phyloP scores from a whole-genome alignment of 2,797 vertebrate species.

The Xenentodon cancila region DNA sequence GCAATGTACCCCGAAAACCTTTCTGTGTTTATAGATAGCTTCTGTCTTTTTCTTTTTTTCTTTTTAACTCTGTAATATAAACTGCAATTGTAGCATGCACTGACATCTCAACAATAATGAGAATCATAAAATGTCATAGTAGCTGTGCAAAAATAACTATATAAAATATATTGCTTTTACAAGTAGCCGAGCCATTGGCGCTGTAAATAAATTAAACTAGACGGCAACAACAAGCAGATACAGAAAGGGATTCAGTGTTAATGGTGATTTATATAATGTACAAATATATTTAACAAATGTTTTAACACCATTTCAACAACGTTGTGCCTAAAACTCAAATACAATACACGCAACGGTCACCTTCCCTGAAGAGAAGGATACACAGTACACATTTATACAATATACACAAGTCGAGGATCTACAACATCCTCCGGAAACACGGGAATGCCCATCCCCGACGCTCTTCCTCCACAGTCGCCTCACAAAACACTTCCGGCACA shows the following conservation, averaged over 20 bases:
- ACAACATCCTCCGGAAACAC: conserved; percentile 74
- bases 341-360: conserved; percentile 75
- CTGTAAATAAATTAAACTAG: conserved; percentile 96
- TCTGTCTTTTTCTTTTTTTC: conserved; percentile 46
- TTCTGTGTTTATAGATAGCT: conserved; percentile 61
- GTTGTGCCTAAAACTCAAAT: conserved; percentile 79
- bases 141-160: conserved; percentile 99
- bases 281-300: conserved; percentile 82
- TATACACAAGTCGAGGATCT: conserved; percentile 77
- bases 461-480: conserved; percentile 35
- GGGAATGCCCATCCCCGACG: conserved; percentile 72
- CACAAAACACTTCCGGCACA: conserved; percentile 15
- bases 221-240: conserved; percentile 87
- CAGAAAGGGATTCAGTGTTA: conserved; percentile 80
- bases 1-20: conserved; percentile 56
- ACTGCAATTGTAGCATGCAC: conserved; percentile 83
- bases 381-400: conserved; percentile 77
- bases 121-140: conserved; percentile 86
- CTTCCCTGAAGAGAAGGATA: conserved; percentile 79
- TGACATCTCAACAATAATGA: conserved; percentile 73
- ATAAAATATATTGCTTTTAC: conserved; percentile 92
- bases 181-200: conserved; percentile 88
- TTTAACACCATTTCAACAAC: conserved; percentile 76
- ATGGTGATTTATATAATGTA: conserved; percentile 83
- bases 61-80: conserved; percentile 78